Evolutionary conservation across 2,113 vertebrate genomes (phyloP), one percentile per base, ranked within the genome.

Genomic region (Quiscalus mexicanus): DNA sequence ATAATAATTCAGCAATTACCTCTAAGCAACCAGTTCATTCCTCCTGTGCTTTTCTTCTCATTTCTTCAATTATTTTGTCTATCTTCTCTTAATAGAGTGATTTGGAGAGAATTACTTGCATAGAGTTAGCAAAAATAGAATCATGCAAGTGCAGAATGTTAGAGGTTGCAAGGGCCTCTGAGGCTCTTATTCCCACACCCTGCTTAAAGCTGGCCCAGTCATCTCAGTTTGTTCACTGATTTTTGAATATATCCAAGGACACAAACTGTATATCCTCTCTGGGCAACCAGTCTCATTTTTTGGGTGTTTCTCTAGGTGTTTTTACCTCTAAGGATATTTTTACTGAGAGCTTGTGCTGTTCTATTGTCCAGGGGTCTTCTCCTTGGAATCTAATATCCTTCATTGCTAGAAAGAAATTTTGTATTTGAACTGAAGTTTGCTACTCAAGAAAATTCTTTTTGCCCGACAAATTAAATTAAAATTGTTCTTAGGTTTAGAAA

Each of bases 1-100:
- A 63, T 90, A 71, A 93, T 68, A 94, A 93, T 90, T 93, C 93
- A 90, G 41, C 39, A 80, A 84, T 94, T 95, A 84, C 93, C 35
- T 93, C 60, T 87, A 73, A 80, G 56, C 19, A 78, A 41, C 56
- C 24, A 71, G 69, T 83, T 95, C 35, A 63, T 12, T 89, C 35
- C 30, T 85, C 39, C 41, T 91, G 78, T 84, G 86, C 73, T 86
- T 92, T 42, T 86, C 30, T 77, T 44, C 73, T 91, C 60, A 52
- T 25, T 93, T 81, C 39, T 89, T 63, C 69, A 83, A 81, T 93
- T 93, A 89, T 90, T 95, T 92, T 70, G 45, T 75, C 84, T 89
- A 2, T 93, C 50, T 50, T 67, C 41, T 88, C n/a, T 70, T 92
- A 90, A 91, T 82, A 87, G 64, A 87, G 69, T 90, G 53, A 77